phyloP scores from a whole-genome alignment of 92 coral and sea anemone genomes.

The Ricordea florida region DNA sequence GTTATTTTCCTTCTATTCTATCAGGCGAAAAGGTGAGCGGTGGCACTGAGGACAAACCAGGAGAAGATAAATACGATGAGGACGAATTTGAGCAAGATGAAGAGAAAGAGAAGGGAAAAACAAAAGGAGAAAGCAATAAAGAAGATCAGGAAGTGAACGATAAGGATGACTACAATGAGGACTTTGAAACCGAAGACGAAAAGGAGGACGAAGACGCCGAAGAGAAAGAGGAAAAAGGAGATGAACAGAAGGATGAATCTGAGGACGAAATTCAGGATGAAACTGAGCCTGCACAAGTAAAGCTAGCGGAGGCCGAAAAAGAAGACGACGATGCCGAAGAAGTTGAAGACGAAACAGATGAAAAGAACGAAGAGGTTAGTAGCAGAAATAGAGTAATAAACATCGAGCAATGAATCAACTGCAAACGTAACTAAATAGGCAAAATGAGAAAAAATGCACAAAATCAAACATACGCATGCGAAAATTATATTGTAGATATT shows the following conservation, averaged over 20 bases:
- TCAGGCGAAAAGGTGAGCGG: slow-evolving; percentile 10
- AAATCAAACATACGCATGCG: too few species aligned
- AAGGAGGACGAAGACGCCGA: slow-evolving; percentile 33
- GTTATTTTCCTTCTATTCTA: neutral
- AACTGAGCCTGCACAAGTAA: slow-evolving; percentile 31
- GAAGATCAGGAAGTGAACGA: slow-evolving; percentile 42
- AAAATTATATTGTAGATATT: too few species aligned
- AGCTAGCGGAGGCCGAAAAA: neutral
- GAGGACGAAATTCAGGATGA: slow-evolving; percentile 59
- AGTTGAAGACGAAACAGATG: slow-evolving; percentile 21
- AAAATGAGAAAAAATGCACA: too few species aligned
- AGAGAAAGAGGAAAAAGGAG: neutral
- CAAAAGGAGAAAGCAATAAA: slow-evolving; percentile 45
- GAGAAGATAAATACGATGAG: slow-evolving; percentile 68
- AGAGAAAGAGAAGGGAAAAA: slow-evolving; percentile 36
- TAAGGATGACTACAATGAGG: slow-evolving; percentile 62
- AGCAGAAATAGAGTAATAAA: neutral
- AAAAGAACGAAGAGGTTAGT: slow-evolving; percentile 17
- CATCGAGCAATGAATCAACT: neutral
- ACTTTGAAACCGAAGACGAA: slow-evolving; percentile 72
- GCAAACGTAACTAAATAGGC: too few species aligned
- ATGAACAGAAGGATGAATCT: slow-evolving; percentile 12
- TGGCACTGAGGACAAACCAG: slow-evolving; percentile 13
- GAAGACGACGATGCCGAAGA: slow-evolving; percentile 41
- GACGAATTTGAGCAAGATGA: slow-evolving; percentile 61